Percentiles rank a stretch among this genome's conserved stretches.
phyloP scores from a whole-genome alignment of 2,888 invertebrate species.

The Polydesmus complanatus region DNA sequence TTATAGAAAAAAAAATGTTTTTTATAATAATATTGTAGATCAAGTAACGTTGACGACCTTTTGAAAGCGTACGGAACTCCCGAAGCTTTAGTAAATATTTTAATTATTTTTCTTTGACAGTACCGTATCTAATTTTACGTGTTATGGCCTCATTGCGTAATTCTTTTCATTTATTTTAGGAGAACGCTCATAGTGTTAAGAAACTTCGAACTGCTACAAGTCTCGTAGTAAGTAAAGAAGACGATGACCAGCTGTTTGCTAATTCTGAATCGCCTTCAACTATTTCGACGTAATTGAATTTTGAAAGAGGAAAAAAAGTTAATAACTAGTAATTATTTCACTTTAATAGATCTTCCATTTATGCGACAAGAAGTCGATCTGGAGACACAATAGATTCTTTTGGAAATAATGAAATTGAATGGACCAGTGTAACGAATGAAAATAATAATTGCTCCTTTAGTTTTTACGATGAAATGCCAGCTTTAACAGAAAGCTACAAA shows the following conservation, averaged over 20 bases:
- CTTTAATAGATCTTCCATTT: too few species aligned
- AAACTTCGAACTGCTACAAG: conserved; percentile 29
- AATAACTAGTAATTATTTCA: too few species aligned
- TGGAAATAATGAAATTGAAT: conserved; percentile 23
- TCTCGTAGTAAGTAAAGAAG: neutral
- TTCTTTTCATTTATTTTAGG: conserved; percentile 14
- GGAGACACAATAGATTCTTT: conserved; percentile 43
- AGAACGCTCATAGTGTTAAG: conserved; percentile 58
- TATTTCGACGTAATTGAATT: conserved; percentile 26
- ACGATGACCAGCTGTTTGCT: conserved; percentile 36
- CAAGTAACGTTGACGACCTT: conserved; percentile 11
- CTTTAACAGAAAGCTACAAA: conserved; percentile 24
- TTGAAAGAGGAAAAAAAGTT: too few species aligned
- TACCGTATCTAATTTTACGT: too few species aligned
- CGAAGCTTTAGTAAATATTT: neutral
- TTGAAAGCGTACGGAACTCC: conserved; percentile 17
- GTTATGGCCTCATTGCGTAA: too few species aligned
- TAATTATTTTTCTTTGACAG: too few species aligned
- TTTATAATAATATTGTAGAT: neutral
- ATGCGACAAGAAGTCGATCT: conserved; percentile 37
- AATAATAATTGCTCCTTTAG: neutral
- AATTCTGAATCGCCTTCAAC: conserved; percentile 25
- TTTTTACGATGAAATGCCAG: conserved; percentile 14
- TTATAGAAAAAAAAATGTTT: neutral
- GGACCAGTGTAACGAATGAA: conserved; percentile 15